Conservation (phyloP, 2,797 vertebrate genomes). For the Bovichtus diacanthus region DNA sequence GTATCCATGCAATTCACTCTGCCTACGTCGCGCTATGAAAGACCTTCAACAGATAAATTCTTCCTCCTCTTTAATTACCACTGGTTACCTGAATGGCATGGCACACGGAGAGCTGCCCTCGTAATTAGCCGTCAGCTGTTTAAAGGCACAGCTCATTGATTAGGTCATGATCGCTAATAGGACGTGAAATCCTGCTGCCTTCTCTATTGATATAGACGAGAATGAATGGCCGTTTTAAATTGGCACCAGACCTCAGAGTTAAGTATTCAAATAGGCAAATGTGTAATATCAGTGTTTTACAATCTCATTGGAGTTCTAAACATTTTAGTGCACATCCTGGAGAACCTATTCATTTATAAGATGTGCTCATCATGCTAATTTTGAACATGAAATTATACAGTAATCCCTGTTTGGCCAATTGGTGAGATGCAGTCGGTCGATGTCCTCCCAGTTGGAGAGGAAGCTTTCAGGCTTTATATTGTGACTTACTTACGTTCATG, state of each 20-base stretch:
- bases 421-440: slow-evolving; percentile 10
- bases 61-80: slow-evolving; percentile 83
- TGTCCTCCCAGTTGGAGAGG: slow-evolving; percentile 23
- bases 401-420: slow-evolving; percentile 17
- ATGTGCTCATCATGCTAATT: slow-evolving; percentile 37
- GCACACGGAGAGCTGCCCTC: slow-evolving; percentile 64
- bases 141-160: slow-evolving; percentile 86
- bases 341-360: neutral
- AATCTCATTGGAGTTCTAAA: slow-evolving; percentile 2
- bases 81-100: slow-evolving; percentile 81
- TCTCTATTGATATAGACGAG: slow-evolving; percentile 68
- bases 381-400: slow-evolving; percentile 16
- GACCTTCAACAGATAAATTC: slow-evolving; percentile 78
- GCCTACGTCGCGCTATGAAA: slow-evolving; percentile 59
- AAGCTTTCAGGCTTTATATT: slow-evolving; percentile 19
- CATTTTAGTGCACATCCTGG: neutral
- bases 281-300: slow-evolving; percentile 31
- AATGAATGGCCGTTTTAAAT: slow-evolving; percentile 64
- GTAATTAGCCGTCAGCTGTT: slow-evolving; percentile 87
- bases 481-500: neutral
- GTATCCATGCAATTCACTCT: slow-evolving; percentile 71
- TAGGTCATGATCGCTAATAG: slow-evolving; percentile 83
- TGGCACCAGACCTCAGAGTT: slow-evolving; percentile 1
- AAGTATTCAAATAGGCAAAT: slow-evolving; percentile 33
- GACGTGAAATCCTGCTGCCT: slow-evolving; percentile 77